Evolutionary conservation across 2,797 vertebrate genomes (phyloP), one percentile per base, ranked within the genome.

Genomic region (Trachops cirrhosus): DNA sequence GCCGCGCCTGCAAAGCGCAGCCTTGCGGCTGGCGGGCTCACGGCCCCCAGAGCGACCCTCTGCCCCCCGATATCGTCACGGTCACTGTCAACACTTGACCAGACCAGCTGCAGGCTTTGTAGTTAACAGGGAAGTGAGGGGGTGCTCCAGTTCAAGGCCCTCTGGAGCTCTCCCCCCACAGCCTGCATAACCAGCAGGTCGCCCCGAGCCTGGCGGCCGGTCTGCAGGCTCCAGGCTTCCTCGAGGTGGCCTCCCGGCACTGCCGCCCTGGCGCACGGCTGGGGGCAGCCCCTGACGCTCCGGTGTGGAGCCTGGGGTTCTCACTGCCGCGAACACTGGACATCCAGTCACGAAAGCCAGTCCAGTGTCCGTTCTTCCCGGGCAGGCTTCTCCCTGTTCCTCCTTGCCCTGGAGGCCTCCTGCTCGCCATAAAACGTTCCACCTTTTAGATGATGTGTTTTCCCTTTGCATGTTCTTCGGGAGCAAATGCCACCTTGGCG

Each of bases 131-230:
- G 22, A 59, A 19, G 26, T 0, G 37, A 57, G 50, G 15, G 29
- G 48, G n/a, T 1, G 22, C 34, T 29, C 14, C 7, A 2, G 29
- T 22, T n/a, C 32, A 0, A 8, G 24, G 4, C 24, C 22, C 7
- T 52, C 46, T 59, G 39, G 46, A 29, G 59, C 57, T 8, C 21
- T 5, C 1, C 18, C 44, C 46, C 24, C 26, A 0, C 9, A 46
- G 46, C 16, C 79, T 19, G 48, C 39, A 0, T n/a, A 1, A 64
- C 12, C 5, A 9, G 26, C 3, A 0, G 46, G 74, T 1, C 6
- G 74, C 14, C 37, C 10, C 0, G 2, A 0, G 32, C 52, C 52
- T 7, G 29, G 50, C 0, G 1, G 0, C 26, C 14, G 1, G 6
- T 11, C 52, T 9, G 29, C 1, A 2, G 52, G 62, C 48, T 18